Evolutionary conservation across 2,113 vertebrate species (phyloP).

Genomic region (Progne subis): DNA sequence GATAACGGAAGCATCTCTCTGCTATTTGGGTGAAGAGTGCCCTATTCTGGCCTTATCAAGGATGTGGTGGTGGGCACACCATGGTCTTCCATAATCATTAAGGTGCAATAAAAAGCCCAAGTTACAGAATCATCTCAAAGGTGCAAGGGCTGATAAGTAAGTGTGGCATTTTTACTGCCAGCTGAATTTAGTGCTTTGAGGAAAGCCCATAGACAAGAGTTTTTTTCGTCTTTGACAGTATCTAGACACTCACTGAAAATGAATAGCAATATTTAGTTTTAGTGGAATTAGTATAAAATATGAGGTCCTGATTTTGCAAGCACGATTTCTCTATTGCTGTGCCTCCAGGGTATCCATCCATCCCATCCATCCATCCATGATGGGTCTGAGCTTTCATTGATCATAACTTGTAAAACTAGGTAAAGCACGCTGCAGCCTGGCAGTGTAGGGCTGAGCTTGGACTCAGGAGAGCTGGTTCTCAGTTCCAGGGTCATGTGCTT

Average conservation of each 20-base stretch:
- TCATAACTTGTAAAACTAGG: not conserved
- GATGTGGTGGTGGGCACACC: not conserved
- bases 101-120: not conserved
- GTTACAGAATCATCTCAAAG: not conserved
- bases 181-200: not conserved
- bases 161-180: not conserved
- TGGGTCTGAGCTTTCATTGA: not conserved
- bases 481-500: not conserved
- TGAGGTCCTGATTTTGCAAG: not conserved
- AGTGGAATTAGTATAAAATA: not conserved
- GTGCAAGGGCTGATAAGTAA: not conserved
- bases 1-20: not conserved
- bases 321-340: not conserved
- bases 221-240: not conserved
- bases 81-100: not conserved
- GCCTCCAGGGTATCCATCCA: not conserved
- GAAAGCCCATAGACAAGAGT: not conserved
- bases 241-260: not conserved
- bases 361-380: no score
- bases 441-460: not conserved
- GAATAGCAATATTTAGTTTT: not conserved
- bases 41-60: not conserved
- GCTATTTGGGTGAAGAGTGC: not conserved
- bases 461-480: accelerated
- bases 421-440: not conserved